Evolutionary conservation across 2,113 vertebrate genomes (phyloP).

Genomic region (Tinamus guttatus): DNA sequence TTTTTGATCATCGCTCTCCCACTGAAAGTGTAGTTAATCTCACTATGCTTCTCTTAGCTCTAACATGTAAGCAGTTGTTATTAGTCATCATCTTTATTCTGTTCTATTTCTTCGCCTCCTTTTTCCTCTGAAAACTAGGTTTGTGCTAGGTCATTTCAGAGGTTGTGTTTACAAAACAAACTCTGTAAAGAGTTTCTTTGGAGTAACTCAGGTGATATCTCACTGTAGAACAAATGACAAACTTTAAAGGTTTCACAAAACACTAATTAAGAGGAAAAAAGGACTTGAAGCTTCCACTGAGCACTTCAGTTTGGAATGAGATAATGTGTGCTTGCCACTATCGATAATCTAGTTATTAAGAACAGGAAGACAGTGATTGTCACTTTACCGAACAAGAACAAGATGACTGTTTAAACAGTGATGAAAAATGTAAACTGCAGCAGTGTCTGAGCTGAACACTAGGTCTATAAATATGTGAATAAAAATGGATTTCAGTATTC

Average conservation of each 20-base stretch:
- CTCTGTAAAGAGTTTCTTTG: neutral
- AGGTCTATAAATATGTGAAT: neutral
- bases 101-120: too few relatives aligned
- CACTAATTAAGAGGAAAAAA: too few relatives aligned
- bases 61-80: neutral
- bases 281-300: neutral
- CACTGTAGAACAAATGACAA: neutral
- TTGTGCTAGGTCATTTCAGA: too few relatives aligned
- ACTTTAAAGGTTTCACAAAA: too few relatives aligned
- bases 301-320: neutral
- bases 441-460: neutral
- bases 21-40: neutral
- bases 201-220: neutral
- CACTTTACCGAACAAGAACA: constrained; percentile 4
- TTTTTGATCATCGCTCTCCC: neutral
- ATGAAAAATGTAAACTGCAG: neutral
- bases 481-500: neutral
- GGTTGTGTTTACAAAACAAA: neutral
- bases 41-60: too few relatives aligned
- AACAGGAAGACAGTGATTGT: neutral
- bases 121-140: too few relatives aligned
- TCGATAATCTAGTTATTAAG: neutral
- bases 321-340: neutral
- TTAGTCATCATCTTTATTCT: too few relatives aligned
- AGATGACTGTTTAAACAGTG: constrained; percentile 22